Conservation (phyloP, 2,797 vertebrate genomes). For the Rhincodon typus region DNA sequence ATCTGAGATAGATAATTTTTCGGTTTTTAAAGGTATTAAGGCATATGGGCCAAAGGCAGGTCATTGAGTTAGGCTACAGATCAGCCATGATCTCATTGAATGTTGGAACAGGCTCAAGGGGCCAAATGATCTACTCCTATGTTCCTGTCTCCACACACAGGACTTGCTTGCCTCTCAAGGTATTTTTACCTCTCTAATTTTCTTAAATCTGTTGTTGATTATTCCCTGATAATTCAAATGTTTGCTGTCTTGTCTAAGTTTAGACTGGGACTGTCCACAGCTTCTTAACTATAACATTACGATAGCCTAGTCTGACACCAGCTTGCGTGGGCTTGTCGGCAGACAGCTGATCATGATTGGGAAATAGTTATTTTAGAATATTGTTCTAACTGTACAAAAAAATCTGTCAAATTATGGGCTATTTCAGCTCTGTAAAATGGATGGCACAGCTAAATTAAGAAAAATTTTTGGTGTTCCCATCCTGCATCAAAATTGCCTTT, state of each 20-base stretch:
- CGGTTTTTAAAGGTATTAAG: too few species aligned
- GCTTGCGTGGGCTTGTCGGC: background rate
- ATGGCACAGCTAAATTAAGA: background rate
- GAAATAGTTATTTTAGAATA: background rate
- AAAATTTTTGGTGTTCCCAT: background rate
- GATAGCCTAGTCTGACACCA: background rate
- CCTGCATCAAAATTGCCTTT: conserved; percentile 40
- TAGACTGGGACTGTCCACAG: background rate
- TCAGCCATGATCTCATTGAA: too few species aligned
- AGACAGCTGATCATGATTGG: background rate
- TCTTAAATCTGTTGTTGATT: background rate
- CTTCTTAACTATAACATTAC: background rate
- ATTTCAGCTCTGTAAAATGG: background rate
- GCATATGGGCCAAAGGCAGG: too few species aligned
- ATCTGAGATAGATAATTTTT: too few species aligned
- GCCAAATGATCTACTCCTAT: too few species aligned
- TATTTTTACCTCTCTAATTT: background rate
- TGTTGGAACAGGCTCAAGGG: too few species aligned
- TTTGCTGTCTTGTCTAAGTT: background rate
- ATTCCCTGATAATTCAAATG: background rate
- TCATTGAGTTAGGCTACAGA: too few species aligned
- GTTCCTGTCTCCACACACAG: background rate
- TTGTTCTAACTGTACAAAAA: background rate
- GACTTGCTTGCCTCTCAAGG: background rate
- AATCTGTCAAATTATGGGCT: background rate